Conservation (phyloP, 2,113 vertebrate genomes). For the Rhegmatorhina hoffmannsi region DNA sequence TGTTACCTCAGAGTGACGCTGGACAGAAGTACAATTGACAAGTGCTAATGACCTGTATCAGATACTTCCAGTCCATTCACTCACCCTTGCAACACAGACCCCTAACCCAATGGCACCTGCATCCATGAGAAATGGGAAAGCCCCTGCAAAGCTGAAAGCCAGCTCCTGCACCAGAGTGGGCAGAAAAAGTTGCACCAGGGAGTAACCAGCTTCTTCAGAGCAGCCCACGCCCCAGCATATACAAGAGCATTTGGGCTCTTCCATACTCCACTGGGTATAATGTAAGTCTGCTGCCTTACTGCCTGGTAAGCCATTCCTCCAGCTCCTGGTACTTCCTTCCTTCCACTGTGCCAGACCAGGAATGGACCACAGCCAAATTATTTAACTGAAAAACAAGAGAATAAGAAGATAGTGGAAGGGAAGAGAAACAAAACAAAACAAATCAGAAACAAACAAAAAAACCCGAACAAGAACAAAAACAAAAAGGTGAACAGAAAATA, state of each 20-base stretch:
- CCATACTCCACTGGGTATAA: accelerated
- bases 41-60: not conserved
- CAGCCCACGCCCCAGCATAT: accelerated
- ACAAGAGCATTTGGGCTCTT: not conserved
- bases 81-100: not conserved
- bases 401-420: not conserved
- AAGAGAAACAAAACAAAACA: not conserved
- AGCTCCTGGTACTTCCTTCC: not conserved
- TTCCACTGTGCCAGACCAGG: not conserved
- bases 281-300: not conserved
- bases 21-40: not conserved
- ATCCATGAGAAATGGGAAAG: not conserved
- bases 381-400: not conserved
- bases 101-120: not conserved
- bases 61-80: not conserved
- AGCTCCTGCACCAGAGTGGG: not conserved
- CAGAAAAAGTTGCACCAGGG: not conserved
- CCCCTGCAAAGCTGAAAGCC: not conserved
- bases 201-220: not conserved
- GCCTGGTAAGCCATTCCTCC: not conserved
- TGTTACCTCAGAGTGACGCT: not conserved
- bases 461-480: not conserved
- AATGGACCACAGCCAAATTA: not conserved
- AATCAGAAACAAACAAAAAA: not conserved
- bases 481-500: not conserved